Percentiles rank a stretch among this genome's conserved stretches.
These are phyloP conservation scores for Mungos mungo DNA, from an alignment of 2,113 vertebrate genomes.

Conservation along the genomic window DNA sequence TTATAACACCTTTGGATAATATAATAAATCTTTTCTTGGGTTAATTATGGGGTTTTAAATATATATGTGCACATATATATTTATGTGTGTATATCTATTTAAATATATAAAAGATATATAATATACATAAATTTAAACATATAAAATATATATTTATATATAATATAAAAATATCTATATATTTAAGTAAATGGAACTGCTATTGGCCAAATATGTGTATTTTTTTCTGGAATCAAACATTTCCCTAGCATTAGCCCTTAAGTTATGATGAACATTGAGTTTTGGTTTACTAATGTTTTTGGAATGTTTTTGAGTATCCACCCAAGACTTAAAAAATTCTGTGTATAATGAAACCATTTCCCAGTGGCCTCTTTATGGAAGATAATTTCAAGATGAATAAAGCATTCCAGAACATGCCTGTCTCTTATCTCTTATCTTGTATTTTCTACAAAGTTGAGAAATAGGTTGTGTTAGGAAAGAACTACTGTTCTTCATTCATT, in stretches of 20 bases:
- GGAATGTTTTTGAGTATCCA: constrained; percentile 56
- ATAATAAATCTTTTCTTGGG: background rate
- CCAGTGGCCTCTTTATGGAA: constrained; percentile 29
- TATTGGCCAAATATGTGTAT: background rate
- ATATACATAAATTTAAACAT: no score
- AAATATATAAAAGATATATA: background rate
- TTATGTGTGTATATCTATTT: background rate
- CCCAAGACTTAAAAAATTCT: constrained; percentile 42
- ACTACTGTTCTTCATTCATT: background rate
- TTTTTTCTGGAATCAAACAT: constrained; percentile 22
- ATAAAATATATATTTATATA: no score
- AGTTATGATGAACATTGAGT: constrained; percentile 15
- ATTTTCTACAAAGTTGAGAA: background rate
- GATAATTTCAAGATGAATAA: constrained; percentile 56
- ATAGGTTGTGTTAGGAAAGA: background rate
- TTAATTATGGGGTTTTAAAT: background rate
- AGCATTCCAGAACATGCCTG: background rate
- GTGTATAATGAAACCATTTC: constrained; percentile 47
- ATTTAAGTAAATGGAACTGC: background rate
- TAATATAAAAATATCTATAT: background rate
- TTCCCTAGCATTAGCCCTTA: background rate
- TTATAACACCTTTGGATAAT: background rate
- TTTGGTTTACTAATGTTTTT: constrained; percentile 51
- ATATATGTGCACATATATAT: background rate
- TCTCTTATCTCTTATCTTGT: constrained; percentile 33